A percentile compares a stretch with the other conserved stretches of the same genome.
Evolutionary conservation across 2,888 invertebrate genomes (phyloP).

Genomic region (Chrysolina haemoptera): DNA sequence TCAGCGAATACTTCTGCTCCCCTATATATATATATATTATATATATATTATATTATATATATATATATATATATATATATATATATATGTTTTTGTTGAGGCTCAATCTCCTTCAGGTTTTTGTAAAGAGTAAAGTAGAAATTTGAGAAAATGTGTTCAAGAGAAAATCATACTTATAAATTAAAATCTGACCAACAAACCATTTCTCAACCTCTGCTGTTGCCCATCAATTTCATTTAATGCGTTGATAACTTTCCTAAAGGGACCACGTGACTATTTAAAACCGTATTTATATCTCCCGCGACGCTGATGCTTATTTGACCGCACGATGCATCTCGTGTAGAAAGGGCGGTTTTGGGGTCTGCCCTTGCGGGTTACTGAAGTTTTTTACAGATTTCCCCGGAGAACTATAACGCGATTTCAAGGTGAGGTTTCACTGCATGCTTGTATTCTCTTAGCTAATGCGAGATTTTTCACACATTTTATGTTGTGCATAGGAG

Average conservation of each 20-base stretch:
- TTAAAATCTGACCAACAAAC: too few species aligned
- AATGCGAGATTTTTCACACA: constrained; percentile 7
- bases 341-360: constrained; percentile 25
- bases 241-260: constrained; percentile 24
- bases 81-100: too few species aligned
- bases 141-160: too few species aligned
- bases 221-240: constrained; percentile 21
- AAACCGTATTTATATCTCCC: constrained; percentile 29
- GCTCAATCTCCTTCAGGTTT: too few species aligned
- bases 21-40: too few species aligned
- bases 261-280: constrained; percentile 30
- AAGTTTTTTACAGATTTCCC: constrained; percentile 30
- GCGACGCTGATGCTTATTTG: constrained; percentile 21
- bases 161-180: too few species aligned
- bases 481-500: not conserved
- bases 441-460: constrained; percentile 15
- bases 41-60: too few species aligned
- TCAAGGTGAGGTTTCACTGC: constrained; percentile 15
- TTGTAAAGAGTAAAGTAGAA: too few species aligned
- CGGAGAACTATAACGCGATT: not conserved
- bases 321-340: constrained; percentile 30
- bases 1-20: too few species aligned
- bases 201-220: not conserved
- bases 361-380: constrained; percentile 18
- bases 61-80: too few species aligned